These are phyloP conservation scores for Neoarius graeffei DNA, from an alignment of 2,113 vertebrate genomes.

Conservation along the genomic window DNA sequence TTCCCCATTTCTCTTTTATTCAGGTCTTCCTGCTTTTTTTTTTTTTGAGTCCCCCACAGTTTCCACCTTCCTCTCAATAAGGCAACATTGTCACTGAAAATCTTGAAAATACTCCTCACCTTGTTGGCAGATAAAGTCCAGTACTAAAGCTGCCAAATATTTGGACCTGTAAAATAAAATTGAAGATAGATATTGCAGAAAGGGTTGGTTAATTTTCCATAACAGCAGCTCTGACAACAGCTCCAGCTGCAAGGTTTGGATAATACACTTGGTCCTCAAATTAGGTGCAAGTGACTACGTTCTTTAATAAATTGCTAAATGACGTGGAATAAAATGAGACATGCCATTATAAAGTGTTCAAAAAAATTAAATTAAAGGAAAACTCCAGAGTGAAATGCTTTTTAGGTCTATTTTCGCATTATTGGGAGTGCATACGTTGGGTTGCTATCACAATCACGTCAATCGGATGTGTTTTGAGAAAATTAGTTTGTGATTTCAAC, in stretches of 20 bases:
- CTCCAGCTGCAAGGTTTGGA: neutral
- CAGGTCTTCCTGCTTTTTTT: too few relatives aligned
- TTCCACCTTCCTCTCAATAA: neutral
- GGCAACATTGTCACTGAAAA: neutral
- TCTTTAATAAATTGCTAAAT: neutral
- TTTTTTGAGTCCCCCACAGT: neutral
- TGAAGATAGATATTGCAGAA: neutral
- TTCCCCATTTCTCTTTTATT: neutral
- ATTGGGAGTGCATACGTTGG: too few relatives aligned
- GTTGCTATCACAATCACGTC: too few relatives aligned
- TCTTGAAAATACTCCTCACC: constrained; percentile 72
- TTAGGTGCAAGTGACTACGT: neutral
- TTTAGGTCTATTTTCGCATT: too few relatives aligned
- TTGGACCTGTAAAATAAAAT: constrained; percentile 79
- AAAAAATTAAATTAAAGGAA: too few relatives aligned
- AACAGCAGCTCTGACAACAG: neutral
- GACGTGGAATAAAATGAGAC: neutral
- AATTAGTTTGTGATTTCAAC: too few relatives aligned
- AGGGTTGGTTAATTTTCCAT: neutral
- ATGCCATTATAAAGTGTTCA: neutral
- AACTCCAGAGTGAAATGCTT: too few relatives aligned
- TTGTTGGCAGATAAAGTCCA: constrained; percentile 95
- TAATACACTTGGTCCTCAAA: too few relatives aligned
- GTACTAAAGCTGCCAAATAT: constrained; percentile 99
- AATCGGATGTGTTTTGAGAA: too few relatives aligned